Conservation (phyloP, 2,888 invertebrate genomes). For the Malthinus seriepunctatus region DNA sequence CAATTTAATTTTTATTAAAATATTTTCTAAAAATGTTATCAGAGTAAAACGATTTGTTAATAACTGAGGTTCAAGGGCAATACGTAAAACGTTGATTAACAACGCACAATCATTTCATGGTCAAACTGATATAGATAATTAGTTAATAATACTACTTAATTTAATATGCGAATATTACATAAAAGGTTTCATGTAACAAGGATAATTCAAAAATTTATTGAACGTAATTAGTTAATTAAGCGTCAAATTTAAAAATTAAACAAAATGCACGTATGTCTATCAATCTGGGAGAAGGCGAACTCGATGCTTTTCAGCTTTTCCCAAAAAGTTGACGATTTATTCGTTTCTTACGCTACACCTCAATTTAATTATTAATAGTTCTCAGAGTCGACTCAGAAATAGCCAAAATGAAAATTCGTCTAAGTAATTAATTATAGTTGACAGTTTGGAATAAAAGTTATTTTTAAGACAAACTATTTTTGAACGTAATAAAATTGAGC, state of each 20-base stretch:
- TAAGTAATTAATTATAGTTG: no score
- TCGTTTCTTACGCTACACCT: no score
- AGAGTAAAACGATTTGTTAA: conserved; percentile 25
- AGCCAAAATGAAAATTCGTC: no score
- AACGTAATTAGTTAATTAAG: conserved; percentile 15
- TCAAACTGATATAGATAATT: conserved; percentile 51
- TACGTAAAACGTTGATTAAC: conserved; percentile 28
- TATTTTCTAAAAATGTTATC: conserved; percentile 14
- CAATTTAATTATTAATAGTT: no score
- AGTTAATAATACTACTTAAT: conserved; percentile 48
- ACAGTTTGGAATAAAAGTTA: no score
- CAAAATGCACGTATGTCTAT: no score
- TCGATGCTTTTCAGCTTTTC: no score
- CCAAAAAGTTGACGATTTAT: no score
- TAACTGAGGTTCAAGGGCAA: conserved; percentile 22
- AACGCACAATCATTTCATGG: conserved; percentile 48
- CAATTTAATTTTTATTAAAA: neutral
- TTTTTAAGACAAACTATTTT: no score
- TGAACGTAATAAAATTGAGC: no score
- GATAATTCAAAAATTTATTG: conserved; percentile 13
- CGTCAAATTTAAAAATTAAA: neutral
- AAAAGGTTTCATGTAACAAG: conserved; percentile 33
- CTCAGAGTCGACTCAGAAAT: no score
- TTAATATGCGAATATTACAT: conserved; percentile 45
- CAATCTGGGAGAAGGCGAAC: no score